Conservation (phyloP, 2,888 invertebrate genomes). For the Tetragonula carbonaria region DNA sequence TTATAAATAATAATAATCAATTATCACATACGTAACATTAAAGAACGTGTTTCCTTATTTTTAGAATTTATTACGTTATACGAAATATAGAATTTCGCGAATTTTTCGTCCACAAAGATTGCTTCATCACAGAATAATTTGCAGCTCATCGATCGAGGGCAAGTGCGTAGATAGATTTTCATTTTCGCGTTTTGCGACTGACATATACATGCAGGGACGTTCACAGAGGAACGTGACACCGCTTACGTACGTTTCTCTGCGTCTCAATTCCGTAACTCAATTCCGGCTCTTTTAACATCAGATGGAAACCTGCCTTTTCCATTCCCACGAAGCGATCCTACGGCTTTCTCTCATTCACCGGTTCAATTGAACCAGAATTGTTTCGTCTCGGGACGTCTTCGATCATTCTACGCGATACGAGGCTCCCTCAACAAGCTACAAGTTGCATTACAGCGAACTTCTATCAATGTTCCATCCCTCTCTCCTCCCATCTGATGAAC, state of each 20-base stretch:
- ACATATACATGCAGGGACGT: neutral
- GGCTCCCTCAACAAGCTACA: neutral
- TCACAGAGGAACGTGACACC: neutral
- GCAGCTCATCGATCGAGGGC: too few species aligned
- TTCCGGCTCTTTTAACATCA: conserved; percentile 59
- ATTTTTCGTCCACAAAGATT: too few species aligned
- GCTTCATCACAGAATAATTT: too few species aligned
- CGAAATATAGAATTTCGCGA: too few species aligned
- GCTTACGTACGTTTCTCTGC: conserved; percentile 29
- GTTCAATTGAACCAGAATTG: conserved; percentile 51
- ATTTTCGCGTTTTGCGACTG: neutral
- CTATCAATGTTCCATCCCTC: neutral
- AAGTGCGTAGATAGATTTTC: neutral
- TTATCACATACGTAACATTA: too few species aligned
- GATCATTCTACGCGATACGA: conserved; percentile 1
- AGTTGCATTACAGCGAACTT: neutral
- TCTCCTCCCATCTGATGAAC: neutral
- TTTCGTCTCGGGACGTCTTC: conserved; percentile 32
- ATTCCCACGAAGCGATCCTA: conserved; percentile 57
- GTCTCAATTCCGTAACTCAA: conserved; percentile 62
- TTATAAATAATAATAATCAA: too few species aligned
- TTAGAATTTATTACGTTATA: too few species aligned
- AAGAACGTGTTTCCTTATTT: too few species aligned
- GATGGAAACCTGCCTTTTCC: conserved; percentile 62
- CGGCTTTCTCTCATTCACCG: conserved; percentile 35